Conservation (phyloP, 2,888 invertebrate species). For the Operophtera brumata region DNA sequence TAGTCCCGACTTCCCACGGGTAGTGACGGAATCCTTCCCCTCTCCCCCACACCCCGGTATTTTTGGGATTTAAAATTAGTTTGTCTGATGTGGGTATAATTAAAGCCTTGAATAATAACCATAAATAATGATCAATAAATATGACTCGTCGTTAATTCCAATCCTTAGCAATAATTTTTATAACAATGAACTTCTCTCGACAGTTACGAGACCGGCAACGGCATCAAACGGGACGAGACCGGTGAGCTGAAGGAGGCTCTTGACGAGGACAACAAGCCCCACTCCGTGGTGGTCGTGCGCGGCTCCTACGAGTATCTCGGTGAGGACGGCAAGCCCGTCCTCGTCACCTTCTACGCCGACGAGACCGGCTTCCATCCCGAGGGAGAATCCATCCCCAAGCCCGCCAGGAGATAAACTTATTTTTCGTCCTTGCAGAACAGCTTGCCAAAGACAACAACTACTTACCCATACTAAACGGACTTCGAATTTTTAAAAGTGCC, state of each 20-base stretch:
- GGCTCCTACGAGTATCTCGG: conserved; percentile 81
- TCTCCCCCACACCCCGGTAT: too few relatives aligned
- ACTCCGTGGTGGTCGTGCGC: conserved; percentile 78
- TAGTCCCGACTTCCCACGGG: too few relatives aligned
- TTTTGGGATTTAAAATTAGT: too few relatives aligned
- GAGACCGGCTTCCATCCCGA: conserved; percentile 83
- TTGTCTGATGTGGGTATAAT: too few relatives aligned
- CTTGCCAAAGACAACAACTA: not conserved
- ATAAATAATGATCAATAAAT: too few relatives aligned
- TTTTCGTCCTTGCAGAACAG: not conserved
- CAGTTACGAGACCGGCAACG: conserved; percentile 74
- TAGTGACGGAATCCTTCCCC: too few relatives aligned
- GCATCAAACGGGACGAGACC: conserved; percentile 76
- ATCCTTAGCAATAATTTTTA: too few relatives aligned
- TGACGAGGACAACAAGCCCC: conserved; percentile 81
- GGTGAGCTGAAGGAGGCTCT: conserved; percentile 69
- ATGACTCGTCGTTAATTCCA: too few relatives aligned
- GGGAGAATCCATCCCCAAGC: conserved; percentile 82
- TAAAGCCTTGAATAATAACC: too few relatives aligned
- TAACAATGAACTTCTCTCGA: not conserved
- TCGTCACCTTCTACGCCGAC: conserved; percentile 80
- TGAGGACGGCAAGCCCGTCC: conserved; percentile 77
- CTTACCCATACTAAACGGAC: not conserved
- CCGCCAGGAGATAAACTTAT: conserved; percentile 49
- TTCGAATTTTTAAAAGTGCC: not conserved